These are phyloP conservation scores for Lordiphosa mommai DNA, from an alignment of 1,140 invertebrate genomes.

Conservation along the genomic window DNA sequence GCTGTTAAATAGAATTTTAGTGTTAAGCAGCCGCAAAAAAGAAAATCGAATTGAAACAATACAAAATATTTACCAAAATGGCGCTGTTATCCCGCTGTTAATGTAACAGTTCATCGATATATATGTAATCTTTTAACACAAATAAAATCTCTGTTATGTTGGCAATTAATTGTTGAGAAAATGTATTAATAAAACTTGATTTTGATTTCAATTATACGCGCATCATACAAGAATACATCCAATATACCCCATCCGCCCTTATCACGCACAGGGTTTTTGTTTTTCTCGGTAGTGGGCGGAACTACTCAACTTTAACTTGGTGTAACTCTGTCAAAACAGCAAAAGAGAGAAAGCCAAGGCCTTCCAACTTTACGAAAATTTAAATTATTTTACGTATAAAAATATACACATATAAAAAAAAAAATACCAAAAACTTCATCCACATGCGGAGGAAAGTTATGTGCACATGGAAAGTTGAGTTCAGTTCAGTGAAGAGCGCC, in stretches of 20 bases:
- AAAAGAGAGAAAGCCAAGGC: slow-evolving; percentile 3
- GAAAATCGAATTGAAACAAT: too few species aligned
- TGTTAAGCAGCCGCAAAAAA: too few species aligned
- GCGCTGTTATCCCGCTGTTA: too few species aligned
- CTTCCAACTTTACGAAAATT: slow-evolving; percentile 25
- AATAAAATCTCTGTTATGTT: too few species aligned
- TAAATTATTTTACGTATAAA: slow-evolving; percentile 51
- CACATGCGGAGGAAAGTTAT: slow-evolving; percentile 36
- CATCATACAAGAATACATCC: background rate
- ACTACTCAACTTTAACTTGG: slow-evolving; percentile 64
- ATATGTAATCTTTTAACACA: too few species aligned
- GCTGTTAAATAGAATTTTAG: too few species aligned
- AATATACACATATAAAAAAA: background rate
- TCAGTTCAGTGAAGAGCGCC: slow-evolving; percentile 10
- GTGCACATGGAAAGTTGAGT: slow-evolving; percentile 10
- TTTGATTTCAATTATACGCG: too few species aligned
- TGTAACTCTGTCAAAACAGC: slow-evolving; percentile 60
- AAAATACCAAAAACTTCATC: slow-evolving; percentile 20
- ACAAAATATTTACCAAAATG: too few species aligned
- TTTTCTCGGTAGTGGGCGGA: slow-evolving; percentile 10
- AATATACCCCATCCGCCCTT: background rate
- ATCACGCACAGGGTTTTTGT: too few species aligned
- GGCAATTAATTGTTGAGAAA: too few species aligned
- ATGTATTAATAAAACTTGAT: too few species aligned
- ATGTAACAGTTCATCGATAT: too few species aligned